Evolutionary conservation across 2,113 vertebrate species (phyloP).

Genomic region (Tupaia chinensis): DNA sequence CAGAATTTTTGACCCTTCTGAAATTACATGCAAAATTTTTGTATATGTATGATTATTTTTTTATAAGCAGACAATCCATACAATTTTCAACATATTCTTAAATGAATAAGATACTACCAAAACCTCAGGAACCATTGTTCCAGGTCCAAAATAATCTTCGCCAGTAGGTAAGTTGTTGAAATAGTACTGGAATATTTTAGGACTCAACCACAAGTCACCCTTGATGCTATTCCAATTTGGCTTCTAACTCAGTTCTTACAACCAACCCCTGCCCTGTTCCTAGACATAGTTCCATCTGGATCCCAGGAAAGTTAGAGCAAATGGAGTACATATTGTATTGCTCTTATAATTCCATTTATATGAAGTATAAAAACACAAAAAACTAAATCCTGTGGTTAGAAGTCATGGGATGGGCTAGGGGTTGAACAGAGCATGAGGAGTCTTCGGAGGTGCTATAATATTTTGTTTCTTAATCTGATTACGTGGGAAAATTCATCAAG

Average conservation of each 20-base stretch:
- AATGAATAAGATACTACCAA: neutral
- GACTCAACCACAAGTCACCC: neutral
- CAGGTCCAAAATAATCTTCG: neutral
- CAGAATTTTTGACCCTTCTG: neutral
- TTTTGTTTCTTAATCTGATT: neutral
- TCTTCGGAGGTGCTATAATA: neutral
- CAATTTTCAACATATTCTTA: neutral
- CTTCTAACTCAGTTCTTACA: neutral
- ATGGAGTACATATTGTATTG: neutral
- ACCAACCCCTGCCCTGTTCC: neutral
- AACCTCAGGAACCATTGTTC: neutral
- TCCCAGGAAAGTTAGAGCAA: neutral
- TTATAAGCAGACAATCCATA: neutral
- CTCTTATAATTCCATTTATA: neutral
- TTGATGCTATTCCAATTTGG: neutral
- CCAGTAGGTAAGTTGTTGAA: neutral
- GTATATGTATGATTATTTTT: neutral
- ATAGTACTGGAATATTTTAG: neutral
- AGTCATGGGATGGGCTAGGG: neutral
- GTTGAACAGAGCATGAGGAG: neutral
- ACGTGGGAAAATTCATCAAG: no score
- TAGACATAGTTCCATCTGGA: neutral
- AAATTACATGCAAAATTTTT: neutral
- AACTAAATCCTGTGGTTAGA: neutral
- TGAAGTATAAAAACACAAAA: neutral